Percentiles rank a stretch among this genome's conserved stretches.
Conservation (phyloP, 2,888 invertebrate species). For the Belgica antarctica region DNA sequence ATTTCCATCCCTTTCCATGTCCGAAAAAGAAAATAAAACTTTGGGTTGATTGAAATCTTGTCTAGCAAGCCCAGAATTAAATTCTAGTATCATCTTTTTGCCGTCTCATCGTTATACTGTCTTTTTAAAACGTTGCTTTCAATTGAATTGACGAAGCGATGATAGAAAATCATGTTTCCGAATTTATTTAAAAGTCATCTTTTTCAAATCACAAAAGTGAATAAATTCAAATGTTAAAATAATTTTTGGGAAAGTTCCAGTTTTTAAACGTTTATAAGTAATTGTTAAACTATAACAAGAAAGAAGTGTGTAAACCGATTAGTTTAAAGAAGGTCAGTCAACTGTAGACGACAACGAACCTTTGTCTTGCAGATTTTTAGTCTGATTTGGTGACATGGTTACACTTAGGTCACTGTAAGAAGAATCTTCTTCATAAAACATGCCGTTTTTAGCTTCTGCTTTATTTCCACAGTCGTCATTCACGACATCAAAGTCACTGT, state of each 20-base stretch:
- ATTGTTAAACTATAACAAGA: background rate
- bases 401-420: slow-evolving; percentile 55
- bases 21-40: slow-evolving; percentile 4
- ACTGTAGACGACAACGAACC: slow-evolving; percentile 26
- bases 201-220: no score
- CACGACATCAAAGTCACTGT: slow-evolving; percentile 30
- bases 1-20: slow-evolving; percentile 42
- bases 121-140: background rate
- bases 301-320: no score
- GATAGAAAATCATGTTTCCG: no score
- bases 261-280: no score
- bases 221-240: no score
- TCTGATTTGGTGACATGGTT: slow-evolving; percentile 52
- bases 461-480: slow-evolving; percentile 50
- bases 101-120: background rate
- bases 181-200: no score
- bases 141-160: background rate
- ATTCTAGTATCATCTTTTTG: no score
- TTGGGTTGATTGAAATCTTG: slow-evolving; percentile 41
- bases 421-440: slow-evolving; percentile 48
- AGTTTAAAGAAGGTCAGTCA: no score
- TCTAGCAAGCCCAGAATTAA: slow-evolving; percentile 34
- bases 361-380: slow-evolving; percentile 37
- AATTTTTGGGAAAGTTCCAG: no score
- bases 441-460: slow-evolving; percentile 43